A percentile compares a stretch with the other conserved stretches of the same genome.
These are phyloP conservation scores for Pseudococcus viburni DNA, from an alignment of 2,888 invertebrate species.

Conservation along the genomic window DNA sequence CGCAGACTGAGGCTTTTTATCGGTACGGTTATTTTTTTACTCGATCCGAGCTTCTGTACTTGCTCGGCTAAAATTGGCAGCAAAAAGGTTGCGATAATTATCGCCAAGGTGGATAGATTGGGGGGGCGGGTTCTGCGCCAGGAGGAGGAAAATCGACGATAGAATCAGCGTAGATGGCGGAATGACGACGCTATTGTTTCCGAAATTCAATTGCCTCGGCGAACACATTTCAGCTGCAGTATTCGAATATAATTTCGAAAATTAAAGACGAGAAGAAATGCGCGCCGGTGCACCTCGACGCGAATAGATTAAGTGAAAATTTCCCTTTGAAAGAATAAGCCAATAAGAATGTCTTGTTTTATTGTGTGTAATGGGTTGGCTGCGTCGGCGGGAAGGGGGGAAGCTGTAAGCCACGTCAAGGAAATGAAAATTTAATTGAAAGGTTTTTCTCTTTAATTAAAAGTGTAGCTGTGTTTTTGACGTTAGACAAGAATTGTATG, in stretches of 20 bases:
- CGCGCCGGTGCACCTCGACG: not conserved
- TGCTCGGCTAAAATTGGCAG: not conserved
- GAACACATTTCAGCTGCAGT: conserved; percentile 22
- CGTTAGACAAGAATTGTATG: conserved; percentile 30
- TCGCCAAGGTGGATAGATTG: not conserved
- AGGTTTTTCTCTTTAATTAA: conserved; percentile 40
- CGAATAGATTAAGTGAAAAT: conserved; percentile 16
- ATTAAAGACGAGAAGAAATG: not conserved
- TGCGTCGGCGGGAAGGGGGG: not conserved
- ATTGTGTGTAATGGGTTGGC: not conserved
- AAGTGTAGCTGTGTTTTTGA: conserved; percentile 40
- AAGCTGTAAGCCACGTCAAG: not conserved
- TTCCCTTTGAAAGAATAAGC: conserved; percentile 35
- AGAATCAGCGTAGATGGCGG: not conserved
- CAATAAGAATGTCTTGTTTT: conserved; percentile 24
- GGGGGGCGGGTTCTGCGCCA: not conserved
- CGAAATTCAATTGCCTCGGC: not conserved
- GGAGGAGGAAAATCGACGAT: not conserved
- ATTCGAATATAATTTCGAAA: conserved; percentile 4
- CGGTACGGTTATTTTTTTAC: not conserved
- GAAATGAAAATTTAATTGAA: conserved; percentile 42
- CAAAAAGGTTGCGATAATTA: not conserved
- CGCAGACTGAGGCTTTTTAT: not conserved
- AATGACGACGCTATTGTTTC: not conserved
- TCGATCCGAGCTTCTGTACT: not conserved